Evolutionary conservation across 2,113 vertebrate genomes (phyloP).

Genomic region (Chaetura pelagica): DNA sequence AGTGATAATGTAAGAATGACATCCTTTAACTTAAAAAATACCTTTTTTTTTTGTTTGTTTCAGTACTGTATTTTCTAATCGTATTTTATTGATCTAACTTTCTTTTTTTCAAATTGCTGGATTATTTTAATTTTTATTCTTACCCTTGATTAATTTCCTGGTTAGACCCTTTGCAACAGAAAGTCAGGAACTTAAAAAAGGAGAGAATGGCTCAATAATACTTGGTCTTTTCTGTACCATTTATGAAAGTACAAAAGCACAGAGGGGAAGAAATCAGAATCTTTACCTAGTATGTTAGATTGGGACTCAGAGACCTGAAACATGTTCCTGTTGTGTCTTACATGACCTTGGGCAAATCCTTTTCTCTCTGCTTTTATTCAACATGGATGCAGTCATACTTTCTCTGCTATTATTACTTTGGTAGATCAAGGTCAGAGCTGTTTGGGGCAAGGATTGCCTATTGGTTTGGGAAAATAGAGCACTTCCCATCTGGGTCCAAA

Average conservation of each 20-base stretch:
- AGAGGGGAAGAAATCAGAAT: conserved; percentile 8
- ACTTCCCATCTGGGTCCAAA: not conserved
- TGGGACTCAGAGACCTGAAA: conserved; percentile 16
- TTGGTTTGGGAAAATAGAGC: not conserved
- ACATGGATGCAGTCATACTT: not conserved
- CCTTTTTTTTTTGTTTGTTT: not conserved
- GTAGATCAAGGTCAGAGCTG: not conserved
- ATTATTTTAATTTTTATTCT: conserved; percentile 14
- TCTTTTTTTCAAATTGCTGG: conserved; percentile 25
- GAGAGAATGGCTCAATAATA: conserved; percentile 16
- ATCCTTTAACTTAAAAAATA: not conserved
- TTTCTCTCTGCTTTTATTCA: conserved; percentile 38
- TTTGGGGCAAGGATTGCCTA: not conserved
- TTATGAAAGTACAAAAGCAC: not conserved
- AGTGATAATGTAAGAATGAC: not conserved
- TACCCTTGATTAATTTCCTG: conserved; percentile 48
- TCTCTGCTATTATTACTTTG: conserved; percentile 10
- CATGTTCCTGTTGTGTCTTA: conserved; percentile 18
- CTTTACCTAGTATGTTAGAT: conserved; percentile 30
- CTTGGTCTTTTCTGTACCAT: not conserved
- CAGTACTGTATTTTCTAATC: conserved; percentile 13
- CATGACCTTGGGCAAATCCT: conserved; percentile 21
- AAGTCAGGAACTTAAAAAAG: not conserved
- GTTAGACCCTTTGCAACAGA: not conserved
- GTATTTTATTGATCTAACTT: conserved; percentile 36